Conservation (phyloP, 2,888 invertebrate genomes). For the Agrotis clavis region DNA sequence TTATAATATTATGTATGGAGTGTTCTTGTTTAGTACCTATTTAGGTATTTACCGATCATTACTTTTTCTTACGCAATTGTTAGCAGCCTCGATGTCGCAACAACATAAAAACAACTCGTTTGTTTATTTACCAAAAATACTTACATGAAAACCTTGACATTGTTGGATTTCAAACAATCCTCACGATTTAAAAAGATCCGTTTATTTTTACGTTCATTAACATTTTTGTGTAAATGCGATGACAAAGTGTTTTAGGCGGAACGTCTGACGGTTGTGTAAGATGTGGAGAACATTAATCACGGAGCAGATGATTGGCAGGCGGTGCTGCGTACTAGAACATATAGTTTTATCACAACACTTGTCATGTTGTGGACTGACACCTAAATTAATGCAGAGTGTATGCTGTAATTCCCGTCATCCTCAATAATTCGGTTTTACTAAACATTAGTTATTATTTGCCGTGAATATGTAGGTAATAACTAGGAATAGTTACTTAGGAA, state of each 20-base stretch:
- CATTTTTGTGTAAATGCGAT: slow-evolving; percentile 22
- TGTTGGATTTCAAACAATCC: slow-evolving; percentile 27
- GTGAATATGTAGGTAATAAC: neutral
- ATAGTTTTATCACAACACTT: neutral
- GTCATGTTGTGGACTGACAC: neutral
- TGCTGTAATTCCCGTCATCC: slow-evolving; percentile 4
- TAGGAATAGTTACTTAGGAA: neutral
- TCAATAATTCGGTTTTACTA: slow-evolving; percentile 5
- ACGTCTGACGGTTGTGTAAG: slow-evolving; percentile 14
- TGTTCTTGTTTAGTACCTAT: neutral
- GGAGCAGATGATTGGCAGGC: slow-evolving; percentile 24
- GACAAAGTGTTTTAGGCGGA: slow-evolving; percentile 28
- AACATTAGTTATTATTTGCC: neutral
- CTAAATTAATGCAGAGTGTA: neutral
- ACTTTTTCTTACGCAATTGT: too few species aligned
- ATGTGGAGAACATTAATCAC: slow-evolving; percentile 17
- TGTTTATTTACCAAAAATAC: slow-evolving; percentile 37
- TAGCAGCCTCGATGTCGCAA: slow-evolving; percentile 12
- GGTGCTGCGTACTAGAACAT: neutral
- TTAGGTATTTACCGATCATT: too few species aligned
- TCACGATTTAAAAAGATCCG: slow-evolving; percentile 4
- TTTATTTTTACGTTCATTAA: slow-evolving; percentile 38
- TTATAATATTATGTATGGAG: too few species aligned
- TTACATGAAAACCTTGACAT: slow-evolving; percentile 32
- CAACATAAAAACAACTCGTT: slow-evolving; percentile 1